A percentile compares a stretch with the other conserved stretches of the same genome.
Evolutionary conservation across 1,140 invertebrate species (phyloP).

Genomic region (Drosophila obscura): DNA sequence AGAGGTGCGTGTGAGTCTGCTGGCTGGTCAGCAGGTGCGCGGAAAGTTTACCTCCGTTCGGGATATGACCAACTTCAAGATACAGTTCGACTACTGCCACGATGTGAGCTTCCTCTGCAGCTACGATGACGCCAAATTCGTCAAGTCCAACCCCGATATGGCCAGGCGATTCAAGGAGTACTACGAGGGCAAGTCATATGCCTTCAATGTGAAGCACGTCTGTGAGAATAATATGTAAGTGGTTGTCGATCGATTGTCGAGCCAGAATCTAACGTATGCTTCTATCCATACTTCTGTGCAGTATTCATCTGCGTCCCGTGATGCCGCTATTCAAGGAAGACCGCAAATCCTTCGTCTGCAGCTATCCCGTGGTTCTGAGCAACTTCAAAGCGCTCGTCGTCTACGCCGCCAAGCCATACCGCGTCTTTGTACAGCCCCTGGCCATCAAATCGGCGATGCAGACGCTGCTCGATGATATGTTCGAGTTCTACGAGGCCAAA

Average conservation of each 20-base stretch:
- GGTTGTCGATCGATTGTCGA: neutral
- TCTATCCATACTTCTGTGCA: slow-evolving; percentile 3
- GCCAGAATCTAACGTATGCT: neutral
- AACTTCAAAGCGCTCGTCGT: slow-evolving; percentile 61
- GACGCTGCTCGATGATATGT: slow-evolving; percentile 85
- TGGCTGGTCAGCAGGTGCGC: slow-evolving; percentile 77
- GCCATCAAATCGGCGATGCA: slow-evolving; percentile 78
- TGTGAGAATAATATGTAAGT: slow-evolving; percentile 82
- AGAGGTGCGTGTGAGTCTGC: slow-evolving; percentile 67
- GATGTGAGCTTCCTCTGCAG: slow-evolving; percentile 70
- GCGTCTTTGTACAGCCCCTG: slow-evolving; percentile 87
- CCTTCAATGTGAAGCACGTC: slow-evolving; percentile 73
- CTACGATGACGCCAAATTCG: slow-evolving; percentile 75
- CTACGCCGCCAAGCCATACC: slow-evolving; percentile 73
- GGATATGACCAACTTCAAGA: slow-evolving; percentile 76
- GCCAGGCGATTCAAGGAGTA: slow-evolving; percentile 69
- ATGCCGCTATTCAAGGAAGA: slow-evolving; percentile 76
- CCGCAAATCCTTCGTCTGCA: slow-evolving; percentile 60
- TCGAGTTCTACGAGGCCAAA: slow-evolving; percentile 85
- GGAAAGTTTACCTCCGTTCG: slow-evolving; percentile 71
- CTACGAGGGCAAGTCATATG: slow-evolving; percentile 76
- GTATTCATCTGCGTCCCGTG: slow-evolving; percentile 70
- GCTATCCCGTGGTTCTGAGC: slow-evolving; percentile 58
- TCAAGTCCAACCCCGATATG: slow-evolving; percentile 76
- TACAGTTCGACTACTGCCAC: slow-evolving; percentile 66